Conservation (phyloP, 2,113 vertebrate genomes). For the Smithornis capensis region DNA sequence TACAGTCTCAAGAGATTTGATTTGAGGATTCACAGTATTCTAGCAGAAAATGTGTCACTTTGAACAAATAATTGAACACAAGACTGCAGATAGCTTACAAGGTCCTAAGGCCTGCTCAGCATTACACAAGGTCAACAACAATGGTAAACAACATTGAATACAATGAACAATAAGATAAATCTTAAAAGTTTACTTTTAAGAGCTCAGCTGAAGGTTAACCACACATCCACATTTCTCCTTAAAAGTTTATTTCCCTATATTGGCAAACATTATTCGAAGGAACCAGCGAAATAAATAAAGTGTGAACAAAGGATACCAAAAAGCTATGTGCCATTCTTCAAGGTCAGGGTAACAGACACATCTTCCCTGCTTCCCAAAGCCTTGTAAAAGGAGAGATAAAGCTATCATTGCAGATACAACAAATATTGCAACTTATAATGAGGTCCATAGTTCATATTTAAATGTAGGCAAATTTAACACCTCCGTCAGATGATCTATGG, state of each 20-base stretch:
- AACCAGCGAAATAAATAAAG: not conserved
- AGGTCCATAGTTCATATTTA: not conserved
- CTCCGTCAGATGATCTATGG: not conserved
- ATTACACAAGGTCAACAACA: not conserved
- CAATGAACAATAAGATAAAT: not conserved
- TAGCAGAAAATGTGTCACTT: not conserved
- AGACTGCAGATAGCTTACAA: not conserved
- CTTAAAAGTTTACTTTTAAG: not conserved
- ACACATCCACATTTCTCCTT: not conserved
- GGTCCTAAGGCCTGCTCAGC: not conserved
- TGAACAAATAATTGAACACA: not conserved
- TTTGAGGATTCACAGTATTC: not conserved
- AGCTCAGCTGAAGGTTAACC: not conserved
- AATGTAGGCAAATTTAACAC: not conserved
- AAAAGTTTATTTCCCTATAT: not conserved
- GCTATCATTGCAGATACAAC: not conserved
- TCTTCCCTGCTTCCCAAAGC: not conserved
- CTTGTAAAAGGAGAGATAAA: not conserved
- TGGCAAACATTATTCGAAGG: not conserved
- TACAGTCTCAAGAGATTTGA: not conserved
- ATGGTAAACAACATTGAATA: not conserved
- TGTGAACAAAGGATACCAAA: not conserved
- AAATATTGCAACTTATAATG: not conserved
- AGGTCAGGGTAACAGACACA: not conserved
- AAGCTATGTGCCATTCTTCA: not conserved